Base-by-base conservation (phyloP, 2,113 vertebrate species). In the Osmerus mordax region DNA sequence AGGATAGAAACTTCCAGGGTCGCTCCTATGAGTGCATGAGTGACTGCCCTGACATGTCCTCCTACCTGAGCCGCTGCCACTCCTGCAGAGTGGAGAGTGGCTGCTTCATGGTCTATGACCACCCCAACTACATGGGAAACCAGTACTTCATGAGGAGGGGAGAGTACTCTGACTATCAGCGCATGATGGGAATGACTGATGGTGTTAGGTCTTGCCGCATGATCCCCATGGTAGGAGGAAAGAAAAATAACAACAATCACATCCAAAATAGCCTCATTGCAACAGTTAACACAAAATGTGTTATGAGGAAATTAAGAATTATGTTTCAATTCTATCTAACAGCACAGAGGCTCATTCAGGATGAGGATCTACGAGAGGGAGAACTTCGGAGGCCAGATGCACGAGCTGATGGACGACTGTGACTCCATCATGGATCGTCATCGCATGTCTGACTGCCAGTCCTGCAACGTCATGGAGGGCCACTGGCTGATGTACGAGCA, bases 401-500 rank as follows among this genome's bases (percentile, higher is more conserved):
- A 83, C 0, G 90, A 92, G 64, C 23, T 89, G 81, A 89, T 81
- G 77, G 89, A 91, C 15, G 91, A 93, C 84, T 92, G 91, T 0
- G 90, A 92, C 8, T 89, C 80, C 80, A 90, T 93, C 55, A 70
- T 69, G 86, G 90, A 92, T 0, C 86, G 87, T 3, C 90, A 67
- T 83, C 87, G 74, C 11, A 90, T 92, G 88, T 78, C 71, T n/a
- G 89, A 93, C 32, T 90, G 89, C 71, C 59, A 76, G 87, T 92
- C 91, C 0, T 91, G 90, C 82, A 2, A 90, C n/a, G 91, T 93
- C 80, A 87, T 92, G 88, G 91, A 93, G 9, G 92, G 92, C 58
- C 91, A 93, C 84, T 93, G 92, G 92, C 86, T 91, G 82, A 84
- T 92, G 79, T 91, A 88, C 67, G 92, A 92, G 81, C 89, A 91